A percentile compares a stretch with the other conserved stretches of the same genome.
Evolutionary conservation across 2,113 vertebrate genomes (phyloP).

Genomic region (Neomonachus schauinslandi): DNA sequence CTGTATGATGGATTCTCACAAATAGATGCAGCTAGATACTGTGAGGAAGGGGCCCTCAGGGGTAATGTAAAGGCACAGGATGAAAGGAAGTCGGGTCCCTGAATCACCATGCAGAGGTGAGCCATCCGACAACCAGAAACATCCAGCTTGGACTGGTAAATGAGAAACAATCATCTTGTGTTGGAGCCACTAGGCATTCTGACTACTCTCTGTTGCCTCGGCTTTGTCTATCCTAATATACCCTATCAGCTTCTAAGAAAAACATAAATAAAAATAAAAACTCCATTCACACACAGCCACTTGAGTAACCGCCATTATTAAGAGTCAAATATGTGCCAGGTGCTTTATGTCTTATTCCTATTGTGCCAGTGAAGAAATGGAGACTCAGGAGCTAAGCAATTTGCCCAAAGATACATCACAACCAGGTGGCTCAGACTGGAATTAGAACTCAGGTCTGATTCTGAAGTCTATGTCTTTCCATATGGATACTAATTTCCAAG

Average conservation of each 20-base stretch:
- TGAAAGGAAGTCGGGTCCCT: background rate
- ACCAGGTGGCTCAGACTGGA: background rate
- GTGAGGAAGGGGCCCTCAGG: background rate
- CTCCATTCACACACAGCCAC: background rate
- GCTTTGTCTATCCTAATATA: background rate
- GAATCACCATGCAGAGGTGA: background rate
- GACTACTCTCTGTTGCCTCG: background rate
- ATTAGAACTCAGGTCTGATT: background rate
- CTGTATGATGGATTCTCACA: fast-evolving
- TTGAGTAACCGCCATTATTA: background rate
- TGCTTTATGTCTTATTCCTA: background rate
- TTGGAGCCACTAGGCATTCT: background rate
- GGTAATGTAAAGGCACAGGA: background rate
- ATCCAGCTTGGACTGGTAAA: background rate
- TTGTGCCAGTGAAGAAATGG: background rate
- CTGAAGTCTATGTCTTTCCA: background rate
- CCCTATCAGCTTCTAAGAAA: background rate
- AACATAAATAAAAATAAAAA: slow-evolving; percentile 16
- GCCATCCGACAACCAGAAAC: background rate
- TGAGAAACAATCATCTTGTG: background rate
- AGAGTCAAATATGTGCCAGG: background rate
- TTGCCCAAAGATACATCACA: background rate
- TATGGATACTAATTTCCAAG: background rate
- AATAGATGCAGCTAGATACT: background rate
- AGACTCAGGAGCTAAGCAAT: background rate